These are phyloP conservation scores for Cyclophora punctaria DNA, from an alignment of 2,888 invertebrate species.

Conservation along the genomic window DNA sequence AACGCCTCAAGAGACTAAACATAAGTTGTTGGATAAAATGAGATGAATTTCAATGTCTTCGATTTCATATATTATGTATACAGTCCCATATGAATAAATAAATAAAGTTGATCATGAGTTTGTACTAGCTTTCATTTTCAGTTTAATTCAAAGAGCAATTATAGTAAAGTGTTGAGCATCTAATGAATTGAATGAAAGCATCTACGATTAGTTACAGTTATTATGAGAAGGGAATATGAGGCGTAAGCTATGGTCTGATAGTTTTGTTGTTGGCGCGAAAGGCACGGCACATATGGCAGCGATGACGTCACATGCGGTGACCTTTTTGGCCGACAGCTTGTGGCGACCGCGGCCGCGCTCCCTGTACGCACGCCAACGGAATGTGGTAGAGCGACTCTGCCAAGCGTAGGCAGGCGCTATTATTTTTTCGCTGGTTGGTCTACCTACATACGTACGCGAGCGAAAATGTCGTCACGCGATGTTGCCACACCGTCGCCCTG, in stretches of 20 bases:
- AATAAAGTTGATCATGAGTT: not conserved
- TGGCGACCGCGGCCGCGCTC: slow-evolving; percentile 43
- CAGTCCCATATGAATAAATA: not conserved
- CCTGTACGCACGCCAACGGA: slow-evolving; percentile 65
- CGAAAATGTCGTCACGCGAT: slow-evolving; percentile 77
- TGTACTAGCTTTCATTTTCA: not conserved
- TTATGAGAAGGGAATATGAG: slow-evolving; percentile 5
- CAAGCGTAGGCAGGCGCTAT: slow-evolving; percentile 71
- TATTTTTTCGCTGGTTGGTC: slow-evolving; percentile 68
- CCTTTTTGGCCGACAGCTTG: slow-evolving; percentile 66
- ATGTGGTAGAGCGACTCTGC: slow-evolving; percentile 70
- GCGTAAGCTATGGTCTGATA: slow-evolving; percentile 42
- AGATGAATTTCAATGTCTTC: no score
- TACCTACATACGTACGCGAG: slow-evolving; percentile 71
- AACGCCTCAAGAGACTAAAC: not conserved
- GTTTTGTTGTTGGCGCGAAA: slow-evolving; percentile 28
- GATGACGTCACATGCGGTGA: slow-evolving; percentile 67
- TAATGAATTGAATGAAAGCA: slow-evolving; percentile 21
- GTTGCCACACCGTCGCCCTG: slow-evolving; percentile 63
- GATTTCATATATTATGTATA: no score
- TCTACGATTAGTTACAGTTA: slow-evolving; percentile 21
- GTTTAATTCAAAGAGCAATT: not conserved
- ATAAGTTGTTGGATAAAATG: no score
- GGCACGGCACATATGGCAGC: slow-evolving; percentile 61
- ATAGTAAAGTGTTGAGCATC: not conserved